A percentile compares a stretch with the other conserved stretches of the same genome.
These are phyloP conservation scores for Acanthosoma haemorrhoidale DNA, from an alignment of 2,888 invertebrate genomes.

Conservation along the genomic window DNA sequence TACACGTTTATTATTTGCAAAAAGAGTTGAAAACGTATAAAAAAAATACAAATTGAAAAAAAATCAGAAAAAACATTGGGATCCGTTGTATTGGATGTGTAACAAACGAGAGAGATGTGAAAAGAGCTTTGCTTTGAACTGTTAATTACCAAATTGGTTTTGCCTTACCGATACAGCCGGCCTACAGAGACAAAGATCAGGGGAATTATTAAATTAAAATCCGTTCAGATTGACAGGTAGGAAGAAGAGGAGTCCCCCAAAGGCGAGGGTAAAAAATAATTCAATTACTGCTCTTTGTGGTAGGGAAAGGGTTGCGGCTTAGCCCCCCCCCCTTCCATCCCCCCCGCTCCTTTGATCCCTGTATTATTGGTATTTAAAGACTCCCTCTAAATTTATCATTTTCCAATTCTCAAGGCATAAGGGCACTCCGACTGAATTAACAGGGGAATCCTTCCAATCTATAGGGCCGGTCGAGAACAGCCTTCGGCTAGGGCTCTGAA, in stretches of 20 bases:
- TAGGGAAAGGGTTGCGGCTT: conserved; percentile 19
- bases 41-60: too few relatives aligned
- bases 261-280: conserved; percentile 6
- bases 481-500: too few relatives aligned
- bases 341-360: not conserved
- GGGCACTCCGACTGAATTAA: too few relatives aligned
- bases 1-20: too few relatives aligned
- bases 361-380: conserved; percentile 39
- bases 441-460: too few relatives aligned
- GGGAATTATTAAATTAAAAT: conserved; percentile 30
- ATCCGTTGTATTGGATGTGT: conserved; percentile 22
- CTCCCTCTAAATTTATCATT: conserved; percentile 36
- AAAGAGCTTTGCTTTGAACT: conserved; percentile 12
- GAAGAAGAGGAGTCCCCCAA: not conserved
- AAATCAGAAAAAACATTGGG: not conserved
- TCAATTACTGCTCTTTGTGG: conserved; percentile 16
- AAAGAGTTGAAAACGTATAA: too few relatives aligned
- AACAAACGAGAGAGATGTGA: conserved; percentile 28
- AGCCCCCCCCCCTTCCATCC: not conserved
- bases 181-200: conserved; percentile 26
- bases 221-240: conserved; percentile 28
- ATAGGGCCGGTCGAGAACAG: too few relatives aligned
- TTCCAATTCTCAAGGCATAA: conserved; percentile 30
- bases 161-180: conserved; percentile 20
- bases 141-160: conserved; percentile 26